Base-by-base conservation (phyloP, 2,888 invertebrate genomes). In the Xanthostigma xanthostigma region DNA sequence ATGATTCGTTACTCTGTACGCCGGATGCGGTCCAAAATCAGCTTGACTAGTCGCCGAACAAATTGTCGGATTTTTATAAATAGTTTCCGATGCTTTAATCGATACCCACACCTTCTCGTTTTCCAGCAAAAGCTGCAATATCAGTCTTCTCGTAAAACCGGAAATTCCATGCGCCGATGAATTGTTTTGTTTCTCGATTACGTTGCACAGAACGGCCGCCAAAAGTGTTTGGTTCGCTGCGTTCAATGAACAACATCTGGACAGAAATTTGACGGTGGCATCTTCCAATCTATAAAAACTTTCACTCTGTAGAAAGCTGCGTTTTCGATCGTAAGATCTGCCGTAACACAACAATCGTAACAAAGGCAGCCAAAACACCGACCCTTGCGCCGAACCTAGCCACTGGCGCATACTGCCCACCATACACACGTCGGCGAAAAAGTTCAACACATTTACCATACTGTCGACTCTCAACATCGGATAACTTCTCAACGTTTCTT, bases 401-500 rank as follows among this genome's bases (percentile, higher is more conserved):
- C 92, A 93, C 65, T 89, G 87, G 55, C 89, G 81, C 72, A 92
- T 81, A 53, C 79, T 74, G 14, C 82, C 81, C 59, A 89, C 90
- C 17, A 81, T 77, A 62, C 88, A 84, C 50, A 90, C 76, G 53
- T 84, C 81, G 0, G 84, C 79, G 60, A 91, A 81, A 69, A 92
- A 91, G 58, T 84, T 81, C 51, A 93, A 75, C 45, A 88, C 76
- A 44, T 75, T 71, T 1, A 78, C 75, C 43, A 81, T 74, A 58
- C 76, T 75, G 44, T 75, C 72, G 27, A 77, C 67, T 53, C 72
- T 73, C 9, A 74, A 70, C 66, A 78, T 70, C 4, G 74, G 72
- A 37, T 54, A 52, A 13, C 62, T 54, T 34, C 62, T 62, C 9
- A 48, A 56, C 60, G 33, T 42, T 5, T 49, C 50, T 35, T 38